phyloP scores from a whole-genome alignment of 1,140 invertebrate genomes.

The Diachasmimorpha longicaudata region DNA sequence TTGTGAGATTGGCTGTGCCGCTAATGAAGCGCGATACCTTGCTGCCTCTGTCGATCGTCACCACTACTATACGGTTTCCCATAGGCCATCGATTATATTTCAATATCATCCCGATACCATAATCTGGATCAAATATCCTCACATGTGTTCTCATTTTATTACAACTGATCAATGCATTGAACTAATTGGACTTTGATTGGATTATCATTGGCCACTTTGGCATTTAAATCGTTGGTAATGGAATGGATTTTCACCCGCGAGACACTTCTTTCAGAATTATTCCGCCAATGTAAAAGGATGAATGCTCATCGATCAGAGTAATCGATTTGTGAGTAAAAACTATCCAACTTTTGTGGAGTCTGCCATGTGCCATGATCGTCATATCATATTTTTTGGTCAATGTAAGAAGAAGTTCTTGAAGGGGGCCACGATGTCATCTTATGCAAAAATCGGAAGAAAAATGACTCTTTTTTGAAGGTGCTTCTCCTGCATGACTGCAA shows the following conservation, averaged over 20 bases:
- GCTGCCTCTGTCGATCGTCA: conserved; percentile 30
- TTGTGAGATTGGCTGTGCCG: conserved; percentile 41
- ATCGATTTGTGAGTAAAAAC: no score
- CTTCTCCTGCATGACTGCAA: neutral
- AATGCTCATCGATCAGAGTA: no score
- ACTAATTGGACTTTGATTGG: no score
- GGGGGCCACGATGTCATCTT: conserved; percentile 22
- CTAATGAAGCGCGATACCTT: conserved; percentile 46
- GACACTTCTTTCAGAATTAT: no score
- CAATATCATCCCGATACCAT: neutral
- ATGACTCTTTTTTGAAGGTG: neutral
- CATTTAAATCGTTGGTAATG: no score
- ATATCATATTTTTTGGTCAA: no score
- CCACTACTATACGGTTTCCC: neutral
- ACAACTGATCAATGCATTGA: neutral
- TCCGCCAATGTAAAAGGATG: no score
- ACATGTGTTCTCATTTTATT: neutral
- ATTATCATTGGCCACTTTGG: no score
- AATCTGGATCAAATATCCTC: neutral
- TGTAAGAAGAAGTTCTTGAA: neutral
- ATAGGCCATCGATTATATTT: conserved; percentile 15
- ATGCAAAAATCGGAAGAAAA: conserved; percentile 34
- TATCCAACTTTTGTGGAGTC: no score
- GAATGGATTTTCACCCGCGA: no score
- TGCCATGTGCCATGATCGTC: neutral